Evolutionary conservation across 2,888 invertebrate genomes (phyloP).

Genomic region (Carabus problematicus): DNA sequence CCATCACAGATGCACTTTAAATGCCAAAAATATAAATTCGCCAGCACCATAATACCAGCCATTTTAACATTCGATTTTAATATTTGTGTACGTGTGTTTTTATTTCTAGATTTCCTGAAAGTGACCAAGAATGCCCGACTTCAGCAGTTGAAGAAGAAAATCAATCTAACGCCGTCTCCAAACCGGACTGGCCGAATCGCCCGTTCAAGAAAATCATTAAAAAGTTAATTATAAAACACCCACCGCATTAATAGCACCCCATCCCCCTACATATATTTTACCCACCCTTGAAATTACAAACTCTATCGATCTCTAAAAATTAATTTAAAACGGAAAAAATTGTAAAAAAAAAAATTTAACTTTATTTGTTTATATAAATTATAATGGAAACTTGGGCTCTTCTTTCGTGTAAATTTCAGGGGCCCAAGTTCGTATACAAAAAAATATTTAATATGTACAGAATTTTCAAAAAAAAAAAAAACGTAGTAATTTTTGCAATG

Average conservation of each 20-base stretch:
- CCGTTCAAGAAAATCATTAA: constrained; percentile 24
- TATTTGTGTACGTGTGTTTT: no score
- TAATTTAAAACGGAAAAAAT: constrained; percentile 3
- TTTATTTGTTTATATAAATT: constrained; percentile 12
- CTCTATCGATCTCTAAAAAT: constrained; percentile 6
- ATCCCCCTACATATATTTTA: constrained; percentile 14
- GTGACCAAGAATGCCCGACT: constrained; percentile 24
- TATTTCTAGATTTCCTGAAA: constrained; percentile 32
- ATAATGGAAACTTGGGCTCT: background rate
- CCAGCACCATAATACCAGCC: no score
- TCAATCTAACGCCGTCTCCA: constrained; percentile 26
- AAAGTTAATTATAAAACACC: constrained; percentile 31
- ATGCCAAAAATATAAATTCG: no score
- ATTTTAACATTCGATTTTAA: no score
- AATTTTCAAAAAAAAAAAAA: constrained; percentile 24
- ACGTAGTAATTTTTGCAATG: no score
- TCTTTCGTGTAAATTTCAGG: constrained; percentile 28
- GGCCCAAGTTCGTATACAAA: constrained; percentile 32
- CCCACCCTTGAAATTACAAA: constrained; percentile 29
- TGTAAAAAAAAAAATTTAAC: constrained; percentile 16
- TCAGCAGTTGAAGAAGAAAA: constrained; percentile 26
- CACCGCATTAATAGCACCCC: constrained; percentile 19
- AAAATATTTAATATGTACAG: constrained; percentile 39
- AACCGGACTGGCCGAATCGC: constrained; percentile 29
- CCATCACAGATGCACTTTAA: no score